Evolutionary conservation across 1,140 invertebrate genomes (phyloP), one percentile per base, ranked within the genome.

Genomic region (Micrasema longulum): DNA sequence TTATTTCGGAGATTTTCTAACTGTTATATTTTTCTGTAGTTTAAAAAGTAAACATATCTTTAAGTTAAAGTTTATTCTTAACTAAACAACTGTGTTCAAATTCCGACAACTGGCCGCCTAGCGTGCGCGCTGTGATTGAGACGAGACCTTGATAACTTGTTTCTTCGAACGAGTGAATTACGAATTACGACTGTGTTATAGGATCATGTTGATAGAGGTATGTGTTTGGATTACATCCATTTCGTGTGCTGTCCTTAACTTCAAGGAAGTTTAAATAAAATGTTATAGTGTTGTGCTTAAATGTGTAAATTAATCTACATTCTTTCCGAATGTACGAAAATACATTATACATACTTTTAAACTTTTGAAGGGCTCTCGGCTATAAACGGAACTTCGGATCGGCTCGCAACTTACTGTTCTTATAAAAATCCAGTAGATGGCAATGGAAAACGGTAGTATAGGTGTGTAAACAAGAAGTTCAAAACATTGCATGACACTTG

Each of bases 131-230:
- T 77, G 80, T 77, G 79, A 80, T 80, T 79, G 81, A 81, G 81
- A 82, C 80, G 77, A 83, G 83, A 83, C 83, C 83, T 85, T 85
- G 83, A 85, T 84, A 84, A 83, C 82, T 85, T 81, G 82, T 85
- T 84, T 80, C 80, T 84, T 80, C 80, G 81, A 80, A 66, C 81
- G 78, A 83, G 76, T 78, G 80, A 82, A 80, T 78, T 69, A 69
- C 82, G 82, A 83, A n/a, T n/a, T n/a, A n/a, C 83, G 82, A 83
- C 82, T 81, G 81, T 84, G 83, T 80, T 83, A 83, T 84, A 81
- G 82, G 81, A 84, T 83, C 79, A 81, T 79, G 79, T 77, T 73
- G 66, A 68, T 80, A 77, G 83, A 85, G 83, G 83, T 85, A 85
- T 82, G 83, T 85, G 76, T 82, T 41, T 55, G 47, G 62, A n/a